Percentiles rank a stretch among this genome's conserved stretches.
Conservation (phyloP, 2,888 invertebrate species). For the Cerastis leucographa region DNA sequence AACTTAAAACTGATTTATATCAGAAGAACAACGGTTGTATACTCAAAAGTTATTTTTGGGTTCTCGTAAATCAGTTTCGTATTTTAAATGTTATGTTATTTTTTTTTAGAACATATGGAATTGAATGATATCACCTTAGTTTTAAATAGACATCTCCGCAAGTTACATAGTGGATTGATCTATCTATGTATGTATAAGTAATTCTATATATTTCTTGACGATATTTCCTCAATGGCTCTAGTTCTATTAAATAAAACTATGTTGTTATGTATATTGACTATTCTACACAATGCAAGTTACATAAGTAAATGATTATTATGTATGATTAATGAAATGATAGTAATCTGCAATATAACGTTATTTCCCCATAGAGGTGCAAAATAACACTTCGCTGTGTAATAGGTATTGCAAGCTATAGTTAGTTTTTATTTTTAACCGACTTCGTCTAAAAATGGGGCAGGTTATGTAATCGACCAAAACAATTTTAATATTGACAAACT, state of each 20-base stretch:
- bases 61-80: neutral
- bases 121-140: conserved; percentile 3
- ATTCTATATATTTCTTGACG: neutral
- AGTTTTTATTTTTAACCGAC: neutral
- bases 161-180: neutral
- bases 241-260: neutral
- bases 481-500: too few relatives aligned
- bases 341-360: neutral
- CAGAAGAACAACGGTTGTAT: neutral
- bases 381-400: neutral
- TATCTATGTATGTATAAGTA: too few relatives aligned
- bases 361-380: neutral
- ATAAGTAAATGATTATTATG: neutral
- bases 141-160: neutral
- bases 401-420: neutral
- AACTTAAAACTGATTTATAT: neutral
- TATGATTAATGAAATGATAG: neutral
- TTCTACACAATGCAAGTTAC: neutral
- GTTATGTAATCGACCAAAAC: too few relatives aligned
- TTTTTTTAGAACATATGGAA: neutral
- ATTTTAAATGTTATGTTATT: neutral
- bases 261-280: neutral
- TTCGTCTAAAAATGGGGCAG: too few relatives aligned
- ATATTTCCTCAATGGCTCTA: conserved; percentile 27
- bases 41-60: neutral